These are phyloP conservation scores for Tigriopus japonicus DNA, from an alignment of 1,140 invertebrate species.

Conservation along the genomic window DNA sequence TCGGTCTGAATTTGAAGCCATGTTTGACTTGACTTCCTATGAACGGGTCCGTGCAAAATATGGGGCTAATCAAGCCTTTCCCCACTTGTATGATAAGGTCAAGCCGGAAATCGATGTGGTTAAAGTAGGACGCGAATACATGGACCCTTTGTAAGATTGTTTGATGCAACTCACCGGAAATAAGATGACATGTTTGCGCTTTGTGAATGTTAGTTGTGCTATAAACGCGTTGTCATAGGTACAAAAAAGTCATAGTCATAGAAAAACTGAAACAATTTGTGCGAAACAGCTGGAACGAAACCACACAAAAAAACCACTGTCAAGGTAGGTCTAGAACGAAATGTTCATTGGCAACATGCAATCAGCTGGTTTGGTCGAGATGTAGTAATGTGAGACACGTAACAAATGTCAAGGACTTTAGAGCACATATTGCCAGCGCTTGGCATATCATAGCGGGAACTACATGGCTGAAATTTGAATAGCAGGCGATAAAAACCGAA, in stretches of 20 bases:
- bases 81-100: constrained; percentile 35
- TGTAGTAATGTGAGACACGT: no score
- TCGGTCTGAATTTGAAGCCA: constrained; percentile 34
- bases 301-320: background rate
- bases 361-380: no score
- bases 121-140: constrained; percentile 32
- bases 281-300: background rate
- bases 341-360: no score
- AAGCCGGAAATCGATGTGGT: constrained; percentile 47
- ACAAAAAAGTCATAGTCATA: background rate
- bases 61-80: constrained; percentile 31
- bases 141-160: constrained; percentile 20
- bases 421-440: no score
- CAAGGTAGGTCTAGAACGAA: no score
- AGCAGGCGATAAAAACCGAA: no score
- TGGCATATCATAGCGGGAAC: no score
- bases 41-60: constrained; percentile 32
- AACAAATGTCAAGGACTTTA: no score
- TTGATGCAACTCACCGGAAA: background rate
- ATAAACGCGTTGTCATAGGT: no score
- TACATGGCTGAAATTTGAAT: no score
- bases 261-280: background rate
- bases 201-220: no score
- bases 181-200: background rate
- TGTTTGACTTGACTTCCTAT: constrained; percentile 35